A percentile compares a stretch with the other conserved stretches of the same genome.
Evolutionary conservation across 1,140 invertebrate species (phyloP).

Genomic region (Pseudoatta argentina): DNA sequence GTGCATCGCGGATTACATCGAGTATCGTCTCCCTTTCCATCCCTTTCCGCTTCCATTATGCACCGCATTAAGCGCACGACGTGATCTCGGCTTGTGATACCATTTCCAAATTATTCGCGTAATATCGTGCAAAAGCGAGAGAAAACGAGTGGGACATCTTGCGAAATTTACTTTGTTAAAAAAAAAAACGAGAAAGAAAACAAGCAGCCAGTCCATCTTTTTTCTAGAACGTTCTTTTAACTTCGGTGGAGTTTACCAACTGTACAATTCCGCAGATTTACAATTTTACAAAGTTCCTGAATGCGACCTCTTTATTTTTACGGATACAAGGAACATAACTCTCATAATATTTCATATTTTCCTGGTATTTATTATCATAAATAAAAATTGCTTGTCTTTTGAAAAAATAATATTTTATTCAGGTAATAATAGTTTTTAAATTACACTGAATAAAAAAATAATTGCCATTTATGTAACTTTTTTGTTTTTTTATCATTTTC

Average conservation of each 20-base stretch:
- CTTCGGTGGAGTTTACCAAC: neutral
- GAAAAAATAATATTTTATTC: neutral
- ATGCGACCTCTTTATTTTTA: neutral
- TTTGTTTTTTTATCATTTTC: neutral
- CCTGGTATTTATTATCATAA: slow-evolving; percentile 8
- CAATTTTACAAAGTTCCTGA: slow-evolving; percentile 19
- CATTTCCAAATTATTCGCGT: slow-evolving; percentile 41
- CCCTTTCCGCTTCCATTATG: slow-evolving; percentile 36
- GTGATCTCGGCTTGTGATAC: slow-evolving; percentile 20
- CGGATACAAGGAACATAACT: neutral
- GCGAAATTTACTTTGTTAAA: slow-evolving; percentile 20
- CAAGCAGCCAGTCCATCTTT: neutral
- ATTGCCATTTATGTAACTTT: neutral
- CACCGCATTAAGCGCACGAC: slow-evolving; percentile 53
- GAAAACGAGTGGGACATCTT: neutral
- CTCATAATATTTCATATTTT: slow-evolving; percentile 6
- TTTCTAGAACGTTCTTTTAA: neutral
- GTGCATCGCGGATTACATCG: slow-evolving; percentile 78
- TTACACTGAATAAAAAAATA: neutral
- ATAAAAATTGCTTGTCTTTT: neutral
- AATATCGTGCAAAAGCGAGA: neutral
- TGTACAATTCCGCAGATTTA: slow-evolving; percentile 14
- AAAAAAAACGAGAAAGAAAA: neutral
- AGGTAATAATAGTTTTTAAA: neutral
- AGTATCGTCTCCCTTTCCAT: slow-evolving; percentile 36